Evolutionary conservation across 2,113 vertebrate species (phyloP), one percentile per base, ranked within the genome.

Genomic region (Etheostoma cragini): DNA sequence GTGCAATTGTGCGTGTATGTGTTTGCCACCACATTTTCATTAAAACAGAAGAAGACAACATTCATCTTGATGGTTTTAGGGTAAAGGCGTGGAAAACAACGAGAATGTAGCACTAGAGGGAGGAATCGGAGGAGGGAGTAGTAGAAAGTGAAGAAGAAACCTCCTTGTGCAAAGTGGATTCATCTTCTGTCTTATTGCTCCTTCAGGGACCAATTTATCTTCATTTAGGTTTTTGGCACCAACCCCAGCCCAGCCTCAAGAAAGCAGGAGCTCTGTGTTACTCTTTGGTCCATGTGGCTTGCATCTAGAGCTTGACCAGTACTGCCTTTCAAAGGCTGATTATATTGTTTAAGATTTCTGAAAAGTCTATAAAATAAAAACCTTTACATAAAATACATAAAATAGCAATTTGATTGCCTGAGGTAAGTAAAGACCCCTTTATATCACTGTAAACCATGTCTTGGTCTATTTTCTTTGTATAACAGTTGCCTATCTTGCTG

Each of bases 151-250:
- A 87, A 77, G 89, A 87, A 87, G 86, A 90, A 79, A 85, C 84
- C 88, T 85, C 83, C 73, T 76, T 1, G 66, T 77, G 80, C 69
- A 73, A 88, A 88, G 83, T 92, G 86, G 83, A 91, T 92, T 92
- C 88, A 91, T 92, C 92, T 92, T 86, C 65, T 88, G 77, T 92
- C 88, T 92, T 90, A 88, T 92, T 93, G 83, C 88, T 90, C 71
- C 89, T 85, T 84, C 78, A 82, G 87, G 89, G 87, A 90, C 89
- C 90, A 91, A 92, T 94, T 93, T 92, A 92, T 94, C 92, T 92
- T 91, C 86, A 89, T 94, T 94, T 90, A 84, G 73, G 62, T 81
- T 90, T 88, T 82, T 93, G 87, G 88, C 91, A 91, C 77, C 74
- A 71, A 38, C 69, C 54, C 83, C 63, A 71, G 79, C 60, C 70